Percentiles rank a stretch among this genome's conserved stretches.
Conservation (phyloP, 2,888 invertebrate species). For the Stictocephala bisonia region DNA sequence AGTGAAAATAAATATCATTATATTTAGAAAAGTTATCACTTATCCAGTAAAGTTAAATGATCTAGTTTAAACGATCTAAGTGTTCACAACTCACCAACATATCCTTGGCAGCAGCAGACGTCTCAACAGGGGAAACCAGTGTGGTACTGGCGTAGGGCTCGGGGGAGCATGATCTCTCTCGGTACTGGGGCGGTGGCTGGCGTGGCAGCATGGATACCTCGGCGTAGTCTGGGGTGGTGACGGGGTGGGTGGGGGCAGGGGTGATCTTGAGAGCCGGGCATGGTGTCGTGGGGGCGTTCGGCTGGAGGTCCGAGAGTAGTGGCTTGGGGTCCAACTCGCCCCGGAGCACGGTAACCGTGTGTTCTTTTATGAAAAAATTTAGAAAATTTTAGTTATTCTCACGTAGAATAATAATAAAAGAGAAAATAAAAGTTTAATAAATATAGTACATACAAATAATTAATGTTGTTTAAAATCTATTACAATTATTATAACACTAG, state of each 20-base stretch:
- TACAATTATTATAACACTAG: no score
- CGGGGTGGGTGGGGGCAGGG: background rate
- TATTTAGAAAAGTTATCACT: no score
- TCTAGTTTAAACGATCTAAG: no score
- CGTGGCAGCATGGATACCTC: slow-evolving; percentile 66
- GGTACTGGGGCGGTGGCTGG: slow-evolving; percentile 63
- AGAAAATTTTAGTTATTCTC: background rate
- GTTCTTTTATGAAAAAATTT: background rate
- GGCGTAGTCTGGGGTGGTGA: slow-evolving; percentile 70
- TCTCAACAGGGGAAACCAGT: slow-evolving; percentile 68
- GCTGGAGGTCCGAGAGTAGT: background rate
- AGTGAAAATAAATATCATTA: no score
- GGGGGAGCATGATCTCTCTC: slow-evolving; percentile 77
- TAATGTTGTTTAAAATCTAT: no score
- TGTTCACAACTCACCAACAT: background rate
- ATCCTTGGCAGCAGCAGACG: background rate
- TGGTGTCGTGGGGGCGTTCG: no score
- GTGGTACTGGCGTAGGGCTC: slow-evolving; percentile 92
- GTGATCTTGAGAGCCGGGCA: background rate
- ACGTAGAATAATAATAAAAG: no score
- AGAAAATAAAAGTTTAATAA: no score
- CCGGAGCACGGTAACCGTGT: slow-evolving; percentile 17
- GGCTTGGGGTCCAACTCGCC: slow-evolving; percentile 3
- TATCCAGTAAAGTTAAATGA: no score
- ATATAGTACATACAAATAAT: no score